Evolutionary conservation across 2,797 vertebrate species (phyloP).

Genomic region (Toxotes lorentzi): DNA sequence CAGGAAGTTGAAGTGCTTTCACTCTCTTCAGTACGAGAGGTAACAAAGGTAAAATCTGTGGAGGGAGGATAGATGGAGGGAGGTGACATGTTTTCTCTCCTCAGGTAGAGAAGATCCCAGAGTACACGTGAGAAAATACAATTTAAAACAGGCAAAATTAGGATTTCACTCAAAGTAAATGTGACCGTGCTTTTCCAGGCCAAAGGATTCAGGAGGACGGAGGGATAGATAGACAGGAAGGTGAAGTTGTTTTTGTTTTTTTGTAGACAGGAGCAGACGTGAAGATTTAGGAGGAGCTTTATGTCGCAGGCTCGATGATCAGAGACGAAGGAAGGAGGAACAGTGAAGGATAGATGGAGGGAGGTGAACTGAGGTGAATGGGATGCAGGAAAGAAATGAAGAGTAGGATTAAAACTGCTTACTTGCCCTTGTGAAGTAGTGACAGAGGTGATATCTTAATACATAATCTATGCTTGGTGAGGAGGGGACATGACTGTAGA

Average conservation of each 20-base stretch:
- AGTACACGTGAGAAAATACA: too few relatives aligned
- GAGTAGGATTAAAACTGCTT: neutral
- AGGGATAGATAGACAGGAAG: neutral
- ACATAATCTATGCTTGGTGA: neutral
- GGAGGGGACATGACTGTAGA: neutral
- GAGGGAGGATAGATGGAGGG: neutral
- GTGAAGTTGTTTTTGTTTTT: neutral
- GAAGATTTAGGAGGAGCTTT: conserved; percentile 4
- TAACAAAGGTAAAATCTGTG: conserved; percentile 29
- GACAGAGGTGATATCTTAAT: conserved; percentile 24
- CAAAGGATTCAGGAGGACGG: neutral
- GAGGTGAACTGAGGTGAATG: neutral
- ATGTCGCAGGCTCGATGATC: too few relatives aligned
- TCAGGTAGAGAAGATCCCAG: neutral
- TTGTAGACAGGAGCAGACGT: neutral
- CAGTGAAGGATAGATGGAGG: neutral
- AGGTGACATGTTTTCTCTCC: neutral
- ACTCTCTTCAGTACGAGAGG: conserved; percentile 7
- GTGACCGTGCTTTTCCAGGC: neutral
- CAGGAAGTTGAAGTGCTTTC: conserved; percentile 48
- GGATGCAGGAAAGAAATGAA: neutral
- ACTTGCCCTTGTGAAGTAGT: conserved; percentile 24
- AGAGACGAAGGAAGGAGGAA: neutral
- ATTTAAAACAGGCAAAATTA: too few relatives aligned
- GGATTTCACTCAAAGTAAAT: too few relatives aligned